Conservation (phyloP, 2,797 vertebrate species). For the Notoglanidium macrostoma region DNA sequence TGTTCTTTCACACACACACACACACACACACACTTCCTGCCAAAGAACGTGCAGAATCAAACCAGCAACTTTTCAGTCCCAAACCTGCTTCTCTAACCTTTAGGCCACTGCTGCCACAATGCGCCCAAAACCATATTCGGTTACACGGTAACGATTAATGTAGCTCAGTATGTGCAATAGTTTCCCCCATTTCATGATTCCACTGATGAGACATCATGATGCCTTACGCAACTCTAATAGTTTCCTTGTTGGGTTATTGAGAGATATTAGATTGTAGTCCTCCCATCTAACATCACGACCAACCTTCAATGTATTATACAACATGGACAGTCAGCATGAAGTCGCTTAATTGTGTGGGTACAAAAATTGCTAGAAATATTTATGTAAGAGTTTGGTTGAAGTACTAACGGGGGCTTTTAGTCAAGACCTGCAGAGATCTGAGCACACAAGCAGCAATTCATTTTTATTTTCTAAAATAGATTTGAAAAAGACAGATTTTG, state of each 20-base stretch:
- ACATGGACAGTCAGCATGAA: not conserved
- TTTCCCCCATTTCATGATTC: not conserved
- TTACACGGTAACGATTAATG: not conserved
- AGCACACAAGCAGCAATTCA: not conserved
- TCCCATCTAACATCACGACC: not conserved
- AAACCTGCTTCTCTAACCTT: too few species aligned
- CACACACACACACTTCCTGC: too few species aligned
- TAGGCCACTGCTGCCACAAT: too few species aligned
- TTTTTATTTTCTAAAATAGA: not conserved
- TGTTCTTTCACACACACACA: too few species aligned
- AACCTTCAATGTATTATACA: not conserved
- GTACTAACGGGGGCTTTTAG: not conserved
- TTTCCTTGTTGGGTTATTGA: constrained; percentile 3
- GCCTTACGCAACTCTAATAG: not conserved
- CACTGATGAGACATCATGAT: not conserved
- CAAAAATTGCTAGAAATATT: not conserved
- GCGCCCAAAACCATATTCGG: too few species aligned
- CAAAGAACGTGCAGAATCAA: too few species aligned
- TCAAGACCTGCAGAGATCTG: not conserved
- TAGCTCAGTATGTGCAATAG: not conserved
- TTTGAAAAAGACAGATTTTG: not conserved
- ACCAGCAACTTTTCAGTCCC: too few species aligned
- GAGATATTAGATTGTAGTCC: not conserved
- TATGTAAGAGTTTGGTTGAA: not conserved
- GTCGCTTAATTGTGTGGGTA: not conserved